Evolutionary conservation across 1,140 invertebrate species (phyloP).

Genomic region (Calliopsis andreniformis): DNA sequence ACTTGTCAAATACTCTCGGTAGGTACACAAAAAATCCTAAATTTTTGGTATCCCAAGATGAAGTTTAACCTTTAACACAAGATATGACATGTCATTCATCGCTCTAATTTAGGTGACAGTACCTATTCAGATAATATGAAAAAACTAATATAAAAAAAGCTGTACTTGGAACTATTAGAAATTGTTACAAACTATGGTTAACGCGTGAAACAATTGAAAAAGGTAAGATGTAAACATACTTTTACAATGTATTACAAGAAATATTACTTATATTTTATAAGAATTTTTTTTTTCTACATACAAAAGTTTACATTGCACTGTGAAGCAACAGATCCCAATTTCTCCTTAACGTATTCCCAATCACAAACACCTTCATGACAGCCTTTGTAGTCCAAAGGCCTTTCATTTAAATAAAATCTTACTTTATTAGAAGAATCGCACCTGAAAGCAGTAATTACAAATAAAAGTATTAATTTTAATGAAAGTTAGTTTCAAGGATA

Average conservation of each 20-base stretch:
- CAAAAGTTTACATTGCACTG: constrained; percentile 44
- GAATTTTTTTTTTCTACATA: background rate
- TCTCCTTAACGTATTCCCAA: constrained; percentile 73
- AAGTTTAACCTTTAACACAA: background rate
- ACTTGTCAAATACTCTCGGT: too few species aligned
- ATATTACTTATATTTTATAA: too few species aligned
- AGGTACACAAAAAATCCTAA: too few species aligned
- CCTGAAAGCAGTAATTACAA: constrained; percentile 55
- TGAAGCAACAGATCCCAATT: background rate
- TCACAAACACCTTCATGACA: constrained; percentile 77
- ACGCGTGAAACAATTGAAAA: too few species aligned
- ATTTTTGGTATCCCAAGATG: too few species aligned
- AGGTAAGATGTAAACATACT: too few species aligned
- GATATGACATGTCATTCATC: constrained; percentile 6
- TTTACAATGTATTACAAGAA: too few species aligned
- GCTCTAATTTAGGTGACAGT: constrained; percentile 9
- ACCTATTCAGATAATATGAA: too few species aligned
- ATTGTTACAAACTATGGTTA: too few species aligned
- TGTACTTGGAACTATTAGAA: too few species aligned
- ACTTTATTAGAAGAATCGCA: constrained; percentile 73
- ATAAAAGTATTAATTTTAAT: background rate
- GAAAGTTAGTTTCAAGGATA: too few species aligned
- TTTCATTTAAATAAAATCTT: constrained; percentile 76
- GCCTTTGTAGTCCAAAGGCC: constrained; percentile 69
- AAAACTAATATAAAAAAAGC: too few species aligned